phyloP scores from a whole-genome alignment of 2,888 invertebrate species.

The Eurois occulta region DNA sequence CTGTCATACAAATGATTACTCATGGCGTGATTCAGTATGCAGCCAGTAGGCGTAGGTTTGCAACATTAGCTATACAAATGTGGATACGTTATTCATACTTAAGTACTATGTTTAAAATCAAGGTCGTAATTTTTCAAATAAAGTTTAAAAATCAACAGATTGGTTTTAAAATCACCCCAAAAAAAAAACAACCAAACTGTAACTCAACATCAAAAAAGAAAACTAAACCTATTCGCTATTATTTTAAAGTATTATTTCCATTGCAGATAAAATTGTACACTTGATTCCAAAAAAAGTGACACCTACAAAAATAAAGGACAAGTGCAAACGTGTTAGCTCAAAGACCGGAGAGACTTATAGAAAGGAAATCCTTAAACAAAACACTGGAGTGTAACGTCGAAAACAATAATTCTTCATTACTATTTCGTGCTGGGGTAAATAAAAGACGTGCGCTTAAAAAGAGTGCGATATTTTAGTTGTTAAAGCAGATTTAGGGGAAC shows the following conservation, averaged over 20 bases:
- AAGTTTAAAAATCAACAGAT: background rate
- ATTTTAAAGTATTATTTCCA: slow-evolving; percentile 37
- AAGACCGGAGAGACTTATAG: slow-evolving; percentile 83
- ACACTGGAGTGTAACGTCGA: slow-evolving; percentile 86
- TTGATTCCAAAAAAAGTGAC: slow-evolving; percentile 69
- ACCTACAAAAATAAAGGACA: slow-evolving; percentile 78
- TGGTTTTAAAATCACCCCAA: background rate
- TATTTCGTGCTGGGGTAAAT: slow-evolving; percentile 76
- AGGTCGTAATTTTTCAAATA: background rate
- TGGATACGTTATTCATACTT: background rate
- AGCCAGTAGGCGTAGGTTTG: slow-evolving; percentile 7
- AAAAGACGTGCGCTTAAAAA: slow-evolving; percentile 62
- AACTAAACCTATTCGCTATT: background rate
- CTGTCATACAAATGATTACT: slow-evolving; percentile 26
- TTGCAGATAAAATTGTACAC: slow-evolving; percentile 57
- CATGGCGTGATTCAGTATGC: slow-evolving; percentile 35
- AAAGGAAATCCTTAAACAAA: slow-evolving; percentile 88
- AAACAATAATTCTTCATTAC: slow-evolving; percentile 90
- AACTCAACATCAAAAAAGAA: background rate
- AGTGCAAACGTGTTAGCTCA: slow-evolving; percentile 86
- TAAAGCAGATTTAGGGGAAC: background rate
- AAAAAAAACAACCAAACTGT: background rate
- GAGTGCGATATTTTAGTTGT: slow-evolving; percentile 61
- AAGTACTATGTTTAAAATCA: background rate
- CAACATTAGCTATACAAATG: slow-evolving; percentile 5